These are phyloP conservation scores for Macrosiphum euphorbiae DNA, from an alignment of 2,888 invertebrate species.

Conservation along the genomic window DNA sequence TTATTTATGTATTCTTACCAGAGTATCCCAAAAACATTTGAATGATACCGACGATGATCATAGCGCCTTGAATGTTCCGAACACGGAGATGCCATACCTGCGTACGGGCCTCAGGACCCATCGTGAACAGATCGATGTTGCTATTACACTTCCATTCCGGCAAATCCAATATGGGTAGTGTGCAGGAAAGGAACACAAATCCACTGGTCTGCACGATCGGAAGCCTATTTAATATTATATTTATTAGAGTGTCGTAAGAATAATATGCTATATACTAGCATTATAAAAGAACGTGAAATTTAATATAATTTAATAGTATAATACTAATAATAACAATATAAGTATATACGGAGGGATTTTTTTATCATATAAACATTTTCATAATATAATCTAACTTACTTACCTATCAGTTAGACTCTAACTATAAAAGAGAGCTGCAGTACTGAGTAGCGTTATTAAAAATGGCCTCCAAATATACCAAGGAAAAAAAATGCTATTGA, in stretches of 20 bases:
- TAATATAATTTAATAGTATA: background rate
- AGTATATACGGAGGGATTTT: background rate
- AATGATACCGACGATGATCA: slow-evolving; percentile 56
- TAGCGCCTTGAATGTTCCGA: slow-evolving; percentile 63
- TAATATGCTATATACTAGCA: background rate
- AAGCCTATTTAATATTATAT: slow-evolving; percentile 45
- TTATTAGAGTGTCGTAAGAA: background rate
- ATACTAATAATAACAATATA: background rate
- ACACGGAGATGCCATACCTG: slow-evolving; percentile 63
- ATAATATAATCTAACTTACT: background rate
- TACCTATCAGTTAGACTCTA: background rate
- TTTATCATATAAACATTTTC: background rate
- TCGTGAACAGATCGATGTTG: slow-evolving; percentile 65
- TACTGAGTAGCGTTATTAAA: background rate
- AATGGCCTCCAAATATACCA: background rate
- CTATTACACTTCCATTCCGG: slow-evolving; percentile 50
- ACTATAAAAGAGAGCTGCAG: background rate
- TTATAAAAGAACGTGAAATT: background rate
- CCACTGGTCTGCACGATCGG: slow-evolving; percentile 56
- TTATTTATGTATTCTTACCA: slow-evolving; percentile 48
- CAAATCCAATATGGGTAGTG: slow-evolving; percentile 34
- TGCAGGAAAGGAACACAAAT: slow-evolving; percentile 32
- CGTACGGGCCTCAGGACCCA: slow-evolving; percentile 65
- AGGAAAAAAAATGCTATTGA: background rate
- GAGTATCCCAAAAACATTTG: slow-evolving; percentile 64